Evolutionary conservation across 2,888 invertebrate genomes (phyloP).

Genomic region (Lampropteryx suffumata): DNA sequence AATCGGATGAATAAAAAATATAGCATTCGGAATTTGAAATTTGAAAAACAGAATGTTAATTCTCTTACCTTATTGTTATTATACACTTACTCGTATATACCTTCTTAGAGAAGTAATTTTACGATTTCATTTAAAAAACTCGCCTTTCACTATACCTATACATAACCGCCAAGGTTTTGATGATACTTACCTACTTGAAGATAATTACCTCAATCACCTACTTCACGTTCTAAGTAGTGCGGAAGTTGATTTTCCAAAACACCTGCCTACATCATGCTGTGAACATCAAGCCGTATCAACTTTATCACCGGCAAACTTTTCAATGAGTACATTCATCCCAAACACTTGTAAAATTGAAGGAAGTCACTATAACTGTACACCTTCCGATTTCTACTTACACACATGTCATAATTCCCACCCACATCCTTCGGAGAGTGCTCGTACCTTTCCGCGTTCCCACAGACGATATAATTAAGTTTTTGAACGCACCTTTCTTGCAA

Average conservation of each 20-base stretch:
- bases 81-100: too few relatives aligned
- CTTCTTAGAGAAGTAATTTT: too few relatives aligned
- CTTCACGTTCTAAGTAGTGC: background rate
- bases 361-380: slow-evolving; percentile 30
- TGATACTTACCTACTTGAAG: too few relatives aligned
- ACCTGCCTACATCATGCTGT: background rate
- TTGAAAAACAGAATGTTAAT: too few relatives aligned
- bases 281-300: background rate
- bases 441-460: slow-evolving; percentile 34
- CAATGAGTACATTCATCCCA: slow-evolving; percentile 13
- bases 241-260: background rate
- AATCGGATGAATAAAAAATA: slow-evolving; percentile 1
- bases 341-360: slow-evolving; percentile 17
- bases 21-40: background rate
- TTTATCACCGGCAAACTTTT: background rate
- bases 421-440: slow-evolving; percentile 26
- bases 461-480: slow-evolving; percentile 35
- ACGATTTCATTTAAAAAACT: too few relatives aligned
- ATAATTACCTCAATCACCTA: background rate
- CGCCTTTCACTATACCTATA: too few relatives aligned
- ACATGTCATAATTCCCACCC: slow-evolving; percentile 34
- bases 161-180: too few relatives aligned
- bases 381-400: slow-evolving; percentile 31
- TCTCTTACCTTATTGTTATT: too few relatives aligned
- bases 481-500: slow-evolving; percentile 62